Evolutionary conservation across 2,797 vertebrate genomes (phyloP).

Genomic region (Melanogrammus aeglefinus): DNA sequence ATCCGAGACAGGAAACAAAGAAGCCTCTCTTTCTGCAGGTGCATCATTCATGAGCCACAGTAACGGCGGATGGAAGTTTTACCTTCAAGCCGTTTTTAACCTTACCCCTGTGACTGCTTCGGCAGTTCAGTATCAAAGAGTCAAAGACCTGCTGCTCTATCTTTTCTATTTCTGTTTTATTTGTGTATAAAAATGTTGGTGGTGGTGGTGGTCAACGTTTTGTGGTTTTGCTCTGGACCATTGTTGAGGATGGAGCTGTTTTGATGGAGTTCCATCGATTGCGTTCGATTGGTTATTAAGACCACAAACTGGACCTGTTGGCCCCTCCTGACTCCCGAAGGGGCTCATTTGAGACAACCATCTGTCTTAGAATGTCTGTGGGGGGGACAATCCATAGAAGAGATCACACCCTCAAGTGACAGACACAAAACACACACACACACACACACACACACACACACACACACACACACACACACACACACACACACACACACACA

Average conservation of each 20-base stretch:
- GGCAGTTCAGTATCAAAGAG: slow-evolving; percentile 5
- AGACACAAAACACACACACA: not conserved
- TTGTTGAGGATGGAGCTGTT: not conserved
- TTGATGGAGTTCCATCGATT: slow-evolving; percentile 28
- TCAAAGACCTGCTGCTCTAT: not conserved
- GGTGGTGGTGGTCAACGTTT: not conserved
- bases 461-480: slow-evolving; percentile 7
- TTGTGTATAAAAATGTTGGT: not conserved
- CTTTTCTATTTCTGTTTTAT: not conserved
- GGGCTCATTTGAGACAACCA: slow-evolving; percentile 36
- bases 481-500: not conserved
- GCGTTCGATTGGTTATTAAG: slow-evolving; percentile 11
- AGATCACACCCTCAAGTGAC: slow-evolving; percentile 10
- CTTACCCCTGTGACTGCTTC: slow-evolving; percentile 37
- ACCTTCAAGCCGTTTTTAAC: slow-evolving; percentile 20
- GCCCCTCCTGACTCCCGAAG: slow-evolving; percentile 22
- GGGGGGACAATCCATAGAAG: not conserved
- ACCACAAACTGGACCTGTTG: slow-evolving; percentile 18
- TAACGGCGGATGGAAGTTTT: slow-evolving; percentile 3
- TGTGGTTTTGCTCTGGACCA: not conserved
- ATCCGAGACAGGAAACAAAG: slow-evolving; percentile 55
- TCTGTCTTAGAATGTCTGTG: slow-evolving; percentile 17
- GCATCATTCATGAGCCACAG: slow-evolving; percentile 53
- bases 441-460: not conserved
- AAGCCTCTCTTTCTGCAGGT: slow-evolving; percentile 27